Conservation (phyloP, 1,140 invertebrate species). For the Drosophila ficusphila region DNA sequence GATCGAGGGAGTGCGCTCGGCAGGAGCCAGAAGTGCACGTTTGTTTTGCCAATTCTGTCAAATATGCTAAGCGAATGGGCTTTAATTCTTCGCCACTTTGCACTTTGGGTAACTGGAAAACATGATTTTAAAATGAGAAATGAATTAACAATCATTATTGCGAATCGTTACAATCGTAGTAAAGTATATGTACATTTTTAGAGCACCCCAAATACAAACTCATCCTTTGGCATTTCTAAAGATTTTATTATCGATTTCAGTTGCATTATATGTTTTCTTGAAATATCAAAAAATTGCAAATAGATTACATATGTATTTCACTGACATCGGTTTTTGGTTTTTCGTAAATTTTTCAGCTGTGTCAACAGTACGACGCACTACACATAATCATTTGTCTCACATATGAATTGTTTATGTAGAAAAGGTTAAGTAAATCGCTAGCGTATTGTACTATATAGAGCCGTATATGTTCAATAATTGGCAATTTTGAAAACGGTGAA, state of each 20-base stretch:
- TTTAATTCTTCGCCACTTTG: not conserved
- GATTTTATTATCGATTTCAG: constrained; percentile 63
- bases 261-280: constrained; percentile 48
- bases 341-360: constrained; percentile 30
- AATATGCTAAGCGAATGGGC: constrained; percentile 14
- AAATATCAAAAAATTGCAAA: constrained; percentile 67
- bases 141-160: not conserved
- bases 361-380: constrained; percentile 64
- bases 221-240: constrained; percentile 35
- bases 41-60: constrained; percentile 33
- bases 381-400: constrained; percentile 58
- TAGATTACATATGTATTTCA: constrained; percentile 52
- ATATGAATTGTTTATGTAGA: constrained; percentile 54
- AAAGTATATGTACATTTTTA: too few relatives aligned
- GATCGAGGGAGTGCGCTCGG: not conserved
- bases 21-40: constrained; percentile 14
- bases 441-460: constrained; percentile 69
- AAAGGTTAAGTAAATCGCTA: constrained; percentile 63
- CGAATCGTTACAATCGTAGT: not conserved
- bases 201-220: not conserved
- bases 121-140: too few relatives aligned
- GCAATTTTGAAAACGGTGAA: constrained; percentile 55
- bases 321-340: constrained; percentile 31
- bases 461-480: constrained; percentile 56
- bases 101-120: not conserved